Evolutionary conservation across 2,797 vertebrate genomes (phyloP), one percentile per base, ranked within the genome.

Genomic region (Tokudaia tokunoshimensis): DNA sequence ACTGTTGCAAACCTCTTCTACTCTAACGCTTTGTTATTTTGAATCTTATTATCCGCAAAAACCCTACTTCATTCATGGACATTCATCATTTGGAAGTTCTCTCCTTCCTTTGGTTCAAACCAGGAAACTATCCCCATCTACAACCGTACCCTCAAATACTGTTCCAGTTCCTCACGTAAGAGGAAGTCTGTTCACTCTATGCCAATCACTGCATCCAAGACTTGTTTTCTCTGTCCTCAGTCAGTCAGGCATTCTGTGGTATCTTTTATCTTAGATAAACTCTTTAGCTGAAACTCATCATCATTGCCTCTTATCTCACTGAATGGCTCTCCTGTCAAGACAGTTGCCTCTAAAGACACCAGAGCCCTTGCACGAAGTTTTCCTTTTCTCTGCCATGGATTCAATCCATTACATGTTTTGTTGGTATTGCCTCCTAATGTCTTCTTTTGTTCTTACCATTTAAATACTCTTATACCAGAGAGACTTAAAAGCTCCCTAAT

Each of bases 201-300:
- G 34, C 6, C 79, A 80, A 24, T 41, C 17, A 37, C n/a, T 94
- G 55, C 50, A 47, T 88, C 20, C 44, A 52, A 20, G 22, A 50
- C 93, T 91, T 89, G 6, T 83, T 72, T 74, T 19, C 24, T 67
- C 0, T 83, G 34, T 74, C 15, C 26, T 6, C 74, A 81, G 13
- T 17, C 57, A 14, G 13, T 70, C 31, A 57, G 24, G 65, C 52
- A 22, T 20, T 89, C 37, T 91, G 10, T 83, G 72, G 29, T 93
- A 31, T 90, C 61, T 79, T 90, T 29, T 13, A 41, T 63, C 47
- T 44, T 34, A 89, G 57, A 61, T 89, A 81, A 94, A 91, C 92
- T 41, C 29, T 57, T 89, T n/a, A 74, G 2, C 91, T 70, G 91
- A 24, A 41, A 91, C 75, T 89, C 26, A 82, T 24, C 9, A 50